phyloP scores from a whole-genome alignment of 1,140 invertebrate genomes.

The Trissolcus basalis region DNA sequence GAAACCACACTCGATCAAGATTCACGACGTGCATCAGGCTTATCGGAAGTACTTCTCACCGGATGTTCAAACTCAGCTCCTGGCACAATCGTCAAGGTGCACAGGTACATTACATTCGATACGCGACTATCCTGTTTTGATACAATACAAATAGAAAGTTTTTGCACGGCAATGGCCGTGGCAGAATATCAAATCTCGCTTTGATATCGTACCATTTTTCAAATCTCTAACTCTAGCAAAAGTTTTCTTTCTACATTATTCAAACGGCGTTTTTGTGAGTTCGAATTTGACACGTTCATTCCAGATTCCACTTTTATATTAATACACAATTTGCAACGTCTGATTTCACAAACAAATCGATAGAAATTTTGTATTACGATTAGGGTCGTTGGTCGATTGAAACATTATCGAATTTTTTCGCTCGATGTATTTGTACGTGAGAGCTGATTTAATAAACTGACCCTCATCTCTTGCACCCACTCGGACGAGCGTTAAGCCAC shows the following conservation, averaged over 20 bases:
- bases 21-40: slow-evolving; percentile 30
- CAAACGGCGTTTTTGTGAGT: slow-evolving; percentile 2
- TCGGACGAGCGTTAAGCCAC: slow-evolving; percentile 33
- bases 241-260: slow-evolving; percentile 16
- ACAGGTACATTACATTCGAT: slow-evolving; percentile 44
- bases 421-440: no score
- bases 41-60: slow-evolving; percentile 52
- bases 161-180: slow-evolving; percentile 17
- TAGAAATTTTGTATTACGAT: no score
- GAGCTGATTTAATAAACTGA: no score
- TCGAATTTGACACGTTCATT: no score
- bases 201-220: slow-evolving; percentile 29
- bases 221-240: slow-evolving; percentile 2
- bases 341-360: no score
- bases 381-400: no score
- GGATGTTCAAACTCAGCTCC: slow-evolving; percentile 41
- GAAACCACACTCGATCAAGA: slow-evolving; percentile 45
- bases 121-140: slow-evolving; percentile 33
- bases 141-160: slow-evolving; percentile 53
- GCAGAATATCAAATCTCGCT: slow-evolving; percentile 29
- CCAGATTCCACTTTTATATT: no score
- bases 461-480: no score
- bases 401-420: no score
- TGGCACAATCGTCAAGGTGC: slow-evolving; percentile 46
- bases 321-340: no score